A percentile compares a stretch with the other conserved stretches of the same genome.
Conservation (phyloP, 2,797 vertebrate genomes). For the Danio tinwini region DNA sequence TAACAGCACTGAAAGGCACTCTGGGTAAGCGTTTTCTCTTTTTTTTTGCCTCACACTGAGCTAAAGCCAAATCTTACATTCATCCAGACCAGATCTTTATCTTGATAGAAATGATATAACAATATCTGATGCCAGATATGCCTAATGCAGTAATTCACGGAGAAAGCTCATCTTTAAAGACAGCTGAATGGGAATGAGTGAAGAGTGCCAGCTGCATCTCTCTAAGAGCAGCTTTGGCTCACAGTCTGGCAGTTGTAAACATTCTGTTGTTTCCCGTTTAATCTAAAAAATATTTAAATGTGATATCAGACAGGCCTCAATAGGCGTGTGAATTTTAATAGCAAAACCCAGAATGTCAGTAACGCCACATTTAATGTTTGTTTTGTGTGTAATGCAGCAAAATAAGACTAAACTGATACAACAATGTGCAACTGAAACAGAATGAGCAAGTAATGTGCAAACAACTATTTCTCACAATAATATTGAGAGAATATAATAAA, state of each 20-base stretch:
- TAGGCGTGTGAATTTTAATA: not conserved
- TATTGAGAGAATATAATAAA: too few species aligned
- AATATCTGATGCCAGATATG: slow-evolving; percentile 26
- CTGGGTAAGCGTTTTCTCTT: slow-evolving; percentile 23
- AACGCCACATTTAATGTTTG: not conserved
- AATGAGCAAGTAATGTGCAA: not conserved
- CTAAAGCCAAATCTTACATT: slow-evolving; percentile 35
- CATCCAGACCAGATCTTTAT: slow-evolving; percentile 37
- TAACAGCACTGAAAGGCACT: slow-evolving; percentile 44
- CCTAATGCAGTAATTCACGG: slow-evolving; percentile 21
- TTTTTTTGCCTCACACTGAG: slow-evolving; percentile 12
- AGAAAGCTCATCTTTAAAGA: slow-evolving; percentile 29
- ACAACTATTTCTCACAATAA: too few species aligned
- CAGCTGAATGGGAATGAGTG: slow-evolving; percentile 31
- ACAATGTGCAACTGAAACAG: not conserved
- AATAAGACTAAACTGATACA: not conserved
- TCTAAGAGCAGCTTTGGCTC: slow-evolving; percentile 15
- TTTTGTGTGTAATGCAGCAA: slow-evolving; percentile 1
- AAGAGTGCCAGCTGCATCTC: slow-evolving; percentile 32
- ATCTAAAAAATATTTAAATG: slow-evolving; percentile 32
- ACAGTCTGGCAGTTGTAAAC: slow-evolving; percentile 28
- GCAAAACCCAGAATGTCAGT: slow-evolving; percentile 10
- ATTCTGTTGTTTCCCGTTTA: slow-evolving; percentile 25
- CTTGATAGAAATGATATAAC: slow-evolving; percentile 5
- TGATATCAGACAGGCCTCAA: not conserved